Evolutionary conservation across 2,113 vertebrate genomes (phyloP).

Genomic region (Pleuronectes platessa): DNA sequence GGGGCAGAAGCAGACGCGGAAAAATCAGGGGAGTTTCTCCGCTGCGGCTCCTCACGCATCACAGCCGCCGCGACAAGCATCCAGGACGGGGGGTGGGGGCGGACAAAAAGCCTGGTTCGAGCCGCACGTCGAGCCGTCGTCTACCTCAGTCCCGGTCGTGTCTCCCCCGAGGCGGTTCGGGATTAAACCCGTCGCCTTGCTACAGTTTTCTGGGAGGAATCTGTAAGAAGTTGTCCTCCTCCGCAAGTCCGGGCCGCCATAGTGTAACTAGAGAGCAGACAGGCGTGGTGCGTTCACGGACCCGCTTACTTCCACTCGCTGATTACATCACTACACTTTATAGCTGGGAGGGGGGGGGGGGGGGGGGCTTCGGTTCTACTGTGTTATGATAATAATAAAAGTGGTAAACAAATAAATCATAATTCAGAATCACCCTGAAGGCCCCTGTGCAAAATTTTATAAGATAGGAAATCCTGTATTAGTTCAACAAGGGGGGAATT

Average conservation of each 20-base stretch:
- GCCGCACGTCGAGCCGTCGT: conserved; percentile 34
- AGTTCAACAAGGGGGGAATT: no score
- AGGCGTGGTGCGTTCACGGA: conserved; percentile 64
- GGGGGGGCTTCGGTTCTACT: no score
- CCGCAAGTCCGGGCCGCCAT: conserved; percentile 79
- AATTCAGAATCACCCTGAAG: no score
- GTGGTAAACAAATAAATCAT: no score
- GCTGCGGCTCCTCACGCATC: conserved; percentile 69
- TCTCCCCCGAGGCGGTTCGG: not conserved
- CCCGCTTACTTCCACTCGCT: conserved; percentile 13
- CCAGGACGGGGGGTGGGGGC: not conserved
- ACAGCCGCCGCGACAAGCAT: conserved; percentile 42
- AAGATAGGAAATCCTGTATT: no score
- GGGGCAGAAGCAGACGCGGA: conserved; percentile 64
- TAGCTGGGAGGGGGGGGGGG: no score
- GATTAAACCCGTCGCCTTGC: conserved; percentile 53
- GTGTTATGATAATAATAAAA: no score
- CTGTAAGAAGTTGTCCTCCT: conserved; percentile 79
- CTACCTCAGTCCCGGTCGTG: not conserved
- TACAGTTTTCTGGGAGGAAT: conserved; percentile 67
- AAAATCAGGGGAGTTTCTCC: conserved; percentile 74
- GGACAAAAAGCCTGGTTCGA: not conserved
- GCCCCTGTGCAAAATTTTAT: no score
- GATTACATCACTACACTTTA: conserved; percentile 6
- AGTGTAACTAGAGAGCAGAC: conserved; percentile 74